These are phyloP conservation scores for Hypocryptadius cinnamomeus DNA, from an alignment of 2,113 vertebrate species.

Conservation along the genomic window DNA sequence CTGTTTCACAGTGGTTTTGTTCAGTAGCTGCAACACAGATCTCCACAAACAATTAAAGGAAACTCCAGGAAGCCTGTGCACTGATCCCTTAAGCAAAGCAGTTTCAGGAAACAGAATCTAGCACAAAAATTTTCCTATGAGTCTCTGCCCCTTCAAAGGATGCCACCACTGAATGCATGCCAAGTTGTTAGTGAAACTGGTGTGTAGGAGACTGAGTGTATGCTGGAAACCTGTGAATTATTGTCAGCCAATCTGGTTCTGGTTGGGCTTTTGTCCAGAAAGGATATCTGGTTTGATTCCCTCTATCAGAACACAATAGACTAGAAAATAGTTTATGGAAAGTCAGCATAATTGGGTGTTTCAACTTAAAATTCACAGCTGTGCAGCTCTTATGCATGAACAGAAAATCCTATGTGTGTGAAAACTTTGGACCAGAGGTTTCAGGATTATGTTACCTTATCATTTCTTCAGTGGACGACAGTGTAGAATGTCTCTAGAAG, in stretches of 20 bases:
- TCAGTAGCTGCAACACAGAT: neutral
- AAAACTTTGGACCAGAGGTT: neutral
- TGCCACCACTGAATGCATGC: constrained; percentile 44
- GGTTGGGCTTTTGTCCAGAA: constrained; percentile 48
- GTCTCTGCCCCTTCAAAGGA: constrained; percentile 42
- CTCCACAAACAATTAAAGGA: constrained; percentile 71
- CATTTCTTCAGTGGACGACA: neutral
- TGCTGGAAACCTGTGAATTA: constrained; percentile 9
- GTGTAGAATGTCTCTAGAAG: neutral
- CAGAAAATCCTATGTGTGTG: neutral
- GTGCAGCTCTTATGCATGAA: neutral
- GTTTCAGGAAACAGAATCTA: constrained; percentile 3
- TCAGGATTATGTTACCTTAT: neutral
- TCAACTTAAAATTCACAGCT: neutral
- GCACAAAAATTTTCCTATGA: constrained; percentile 35
- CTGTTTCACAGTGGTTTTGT: neutral
- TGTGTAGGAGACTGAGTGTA: neutral
- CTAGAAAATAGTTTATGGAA: neutral
- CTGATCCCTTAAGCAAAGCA: neutral
- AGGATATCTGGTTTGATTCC: constrained; percentile 62
- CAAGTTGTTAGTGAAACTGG: constrained; percentile 13
- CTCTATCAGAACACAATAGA: constrained; percentile 29
- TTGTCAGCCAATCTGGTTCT: constrained; percentile 20
- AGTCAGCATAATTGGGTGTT: neutral
- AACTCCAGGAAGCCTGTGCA: constrained; percentile 55